Conservation (phyloP, 2,797 vertebrate species). For the Pteronotus mesoamericanus region DNA sequence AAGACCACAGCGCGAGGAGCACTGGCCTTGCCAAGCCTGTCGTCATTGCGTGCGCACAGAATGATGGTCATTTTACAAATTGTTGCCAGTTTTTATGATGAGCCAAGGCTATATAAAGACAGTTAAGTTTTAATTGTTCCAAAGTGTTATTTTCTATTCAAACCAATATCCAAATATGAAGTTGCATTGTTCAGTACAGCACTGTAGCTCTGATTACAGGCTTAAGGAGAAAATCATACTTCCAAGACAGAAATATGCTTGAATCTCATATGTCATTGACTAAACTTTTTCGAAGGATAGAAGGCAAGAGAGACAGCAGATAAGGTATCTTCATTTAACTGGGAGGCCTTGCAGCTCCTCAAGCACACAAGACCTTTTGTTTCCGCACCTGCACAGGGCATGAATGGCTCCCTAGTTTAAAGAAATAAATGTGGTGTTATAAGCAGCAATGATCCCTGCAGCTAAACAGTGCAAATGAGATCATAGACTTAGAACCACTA, state of each 20-base stretch:
- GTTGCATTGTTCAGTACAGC: background rate
- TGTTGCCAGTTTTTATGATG: background rate
- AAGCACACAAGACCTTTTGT: background rate
- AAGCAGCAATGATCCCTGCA: background rate
- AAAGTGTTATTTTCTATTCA: background rate
- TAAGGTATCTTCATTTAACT: background rate
- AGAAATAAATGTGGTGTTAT: background rate
- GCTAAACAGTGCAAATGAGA: background rate
- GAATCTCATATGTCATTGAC: background rate
- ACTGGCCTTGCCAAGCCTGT: background rate
- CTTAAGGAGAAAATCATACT: background rate
- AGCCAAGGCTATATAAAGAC: background rate
- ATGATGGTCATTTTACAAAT: background rate
- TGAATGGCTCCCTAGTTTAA: background rate
- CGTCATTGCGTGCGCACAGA: background rate
- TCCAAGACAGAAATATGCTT: background rate
- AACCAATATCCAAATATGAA: background rate
- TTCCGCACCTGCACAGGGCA: background rate
- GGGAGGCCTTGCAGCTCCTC: background rate
- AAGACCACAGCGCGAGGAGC: background rate
- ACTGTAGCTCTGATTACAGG: background rate
- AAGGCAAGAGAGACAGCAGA: background rate
- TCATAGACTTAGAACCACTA: background rate
- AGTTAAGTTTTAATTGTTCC: background rate
- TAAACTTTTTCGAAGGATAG: background rate